Percentiles rank a stretch among this genome's conserved stretches.
Conservation (phyloP, 2,113 vertebrate genomes). For the Psophia crepitans region DNA sequence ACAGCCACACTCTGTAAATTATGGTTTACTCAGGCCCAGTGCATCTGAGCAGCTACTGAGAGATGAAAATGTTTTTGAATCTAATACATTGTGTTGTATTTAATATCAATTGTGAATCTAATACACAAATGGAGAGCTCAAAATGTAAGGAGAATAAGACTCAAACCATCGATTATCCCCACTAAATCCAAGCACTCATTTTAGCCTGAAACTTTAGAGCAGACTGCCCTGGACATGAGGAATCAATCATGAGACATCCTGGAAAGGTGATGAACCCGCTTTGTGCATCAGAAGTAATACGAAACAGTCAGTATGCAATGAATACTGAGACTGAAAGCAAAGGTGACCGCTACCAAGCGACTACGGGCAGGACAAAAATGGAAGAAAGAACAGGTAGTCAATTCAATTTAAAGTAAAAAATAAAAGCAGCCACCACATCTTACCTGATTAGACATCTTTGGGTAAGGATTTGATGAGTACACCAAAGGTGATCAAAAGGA, state of each 20-base stretch:
- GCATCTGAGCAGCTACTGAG: not conserved
- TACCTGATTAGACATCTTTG: not conserved
- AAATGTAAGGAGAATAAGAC: not conserved
- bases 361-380: constrained; percentile 30
- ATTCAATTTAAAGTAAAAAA: not conserved
- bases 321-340: constrained; percentile 38
- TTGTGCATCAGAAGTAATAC: constrained; percentile 56
- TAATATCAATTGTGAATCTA: not conserved
- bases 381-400: constrained; percentile 18
- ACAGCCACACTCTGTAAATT: not conserved
- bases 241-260: constrained; percentile 72
- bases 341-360: constrained; percentile 66
- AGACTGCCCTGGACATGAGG: constrained; percentile 69
- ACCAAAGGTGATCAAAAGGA: constrained; percentile 37
- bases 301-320: constrained; percentile 47
- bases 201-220: constrained; percentile 39
- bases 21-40: not conserved
- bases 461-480: not conserved
- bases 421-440: not conserved
- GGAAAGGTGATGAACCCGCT: constrained; percentile 72
- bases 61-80: not conserved
- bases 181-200: not conserved
- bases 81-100: not conserved
- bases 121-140: not conserved
- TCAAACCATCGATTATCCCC: not conserved